Base-by-base conservation (phyloP, 2,888 invertebrate genomes). In the Bimastos eiseni region DNA sequence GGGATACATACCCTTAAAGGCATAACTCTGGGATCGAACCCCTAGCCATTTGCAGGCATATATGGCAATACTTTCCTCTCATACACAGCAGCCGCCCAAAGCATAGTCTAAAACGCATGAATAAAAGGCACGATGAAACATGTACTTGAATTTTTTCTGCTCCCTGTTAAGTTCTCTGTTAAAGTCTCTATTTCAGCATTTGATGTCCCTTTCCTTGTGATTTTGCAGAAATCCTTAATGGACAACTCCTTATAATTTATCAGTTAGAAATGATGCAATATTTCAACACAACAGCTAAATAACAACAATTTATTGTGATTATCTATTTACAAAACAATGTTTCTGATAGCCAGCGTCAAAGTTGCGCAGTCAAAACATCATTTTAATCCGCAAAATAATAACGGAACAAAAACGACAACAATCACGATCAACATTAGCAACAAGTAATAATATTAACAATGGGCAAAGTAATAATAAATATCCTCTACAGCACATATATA, bases 301-400 rank as follows among this genome's bases (percentile, higher is more conserved):
- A 86, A 86, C 34, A 37, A 86, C 86, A 34, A 86, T 86, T 86
- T 37, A 86, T 86, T 86, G 86, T 37, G n/a, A 37, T 86, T 6
- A 24, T 86, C 86, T 86, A 86, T 86, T 86, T 86, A 86, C 86
- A 86, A 86, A 34, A n/a, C n/a, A 15, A 86, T 86, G 36, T 86
- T 86, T 86, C 34, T 4, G 36, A 34, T 24, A 34, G 37, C 37
- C 86, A 86, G 86, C 86, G 34, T 70, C 70, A 70, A 36, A 86
- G 36, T 34, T 24, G 37, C 17, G 34, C 86, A 36, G 36, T 86
- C 36, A 70, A 70, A 70, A 70, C 70, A 70, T 30, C n/a, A 13
- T 36, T 70, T 86, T 86, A 34, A 86, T 34, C 36, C 21, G 86
- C 8, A 34, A 86, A 34, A 36, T 24, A 17, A 86, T 36, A 86